Conservation (phyloP, 1,140 invertebrate genomes). For the Caenorhabditis tropicalis region DNA sequence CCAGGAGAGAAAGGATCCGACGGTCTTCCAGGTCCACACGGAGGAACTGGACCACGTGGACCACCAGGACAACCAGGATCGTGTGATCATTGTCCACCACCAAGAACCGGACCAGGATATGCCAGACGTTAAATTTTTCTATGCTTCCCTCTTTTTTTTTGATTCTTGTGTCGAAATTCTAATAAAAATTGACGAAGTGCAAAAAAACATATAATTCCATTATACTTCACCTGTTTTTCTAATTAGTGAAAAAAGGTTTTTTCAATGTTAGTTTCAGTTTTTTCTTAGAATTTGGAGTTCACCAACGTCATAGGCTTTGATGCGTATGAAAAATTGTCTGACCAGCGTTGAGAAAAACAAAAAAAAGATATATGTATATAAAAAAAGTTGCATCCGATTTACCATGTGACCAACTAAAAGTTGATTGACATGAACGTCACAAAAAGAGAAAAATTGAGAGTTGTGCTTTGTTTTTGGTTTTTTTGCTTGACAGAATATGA, state of each 20-base stretch:
- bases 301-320: too few relatives aligned
- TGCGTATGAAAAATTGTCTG: background rate
- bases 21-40: conserved; percentile 69
- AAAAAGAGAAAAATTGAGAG: background rate
- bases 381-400: background rate
- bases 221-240: conserved; percentile 7
- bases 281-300: too few relatives aligned
- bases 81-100: conserved; percentile 71
- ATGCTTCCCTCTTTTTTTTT: background rate
- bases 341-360: too few relatives aligned
- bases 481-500: background rate
- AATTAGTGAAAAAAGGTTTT: background rate
- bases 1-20: conserved; percentile 68
- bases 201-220: background rate
- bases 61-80: conserved; percentile 67
- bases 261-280: background rate
- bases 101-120: conserved; percentile 68
- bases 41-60: conserved; percentile 60
- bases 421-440: conserved; percentile 14
- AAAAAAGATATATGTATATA: background rate
- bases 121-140: conserved; percentile 34
- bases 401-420: background rate
- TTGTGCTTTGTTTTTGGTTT: background rate
- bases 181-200: background rate
- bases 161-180: background rate